Base-by-base conservation (phyloP, 37 sponge, comb jelly and placozoan genomes). In the Cliona cf. orientalis region DNA sequence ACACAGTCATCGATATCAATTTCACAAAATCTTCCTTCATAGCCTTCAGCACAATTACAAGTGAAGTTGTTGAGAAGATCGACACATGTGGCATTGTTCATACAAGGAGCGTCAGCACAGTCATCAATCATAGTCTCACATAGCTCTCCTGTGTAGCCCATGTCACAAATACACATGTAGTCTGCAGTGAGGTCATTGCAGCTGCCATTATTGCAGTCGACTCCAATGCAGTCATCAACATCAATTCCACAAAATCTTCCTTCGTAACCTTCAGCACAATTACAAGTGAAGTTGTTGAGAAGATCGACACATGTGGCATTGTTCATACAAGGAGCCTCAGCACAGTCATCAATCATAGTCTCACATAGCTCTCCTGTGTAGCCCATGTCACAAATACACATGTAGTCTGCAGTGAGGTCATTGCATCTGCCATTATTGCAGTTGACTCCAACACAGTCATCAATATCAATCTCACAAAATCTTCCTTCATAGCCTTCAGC, bases 81-180 rank as follows among this genome's bases (percentile, higher is more conserved):
- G 21, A 65, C 65, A 75, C 88, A 87, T 0, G 42, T 80, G 41
- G 82, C 88, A 66, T 61, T 53, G 36, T 87, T 80, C n/a, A n/a
- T n/a, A 29, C 43, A 60, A 17, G 85, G 85, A 39, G 63, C 58
- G 44, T 33, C 42, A 23, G 34, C 46, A 60, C 90, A 90, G 9
- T 90, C 85, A 26, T 90, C 53, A 31, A 84, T 84, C 3, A 79
- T 71, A 21, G 73, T 29, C 29, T 78, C 74, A 41, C 90, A 90
- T 36, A 58, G 26, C 14, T 7, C n/a, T n/a, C 90, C 90, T 39
- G 85, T 85, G 58, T 49, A 90, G 2, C 90, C 90, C 7, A 61
- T 34, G n/a, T 34, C 45, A 31, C 69, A 39, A 40, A 46, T 66
- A 39, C 80, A 80, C 28, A 65, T 42, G 68, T 75, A 43, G 55